Conservation (phyloP, 2,113 vertebrate genomes). For the Bujurquina vittata region DNA sequence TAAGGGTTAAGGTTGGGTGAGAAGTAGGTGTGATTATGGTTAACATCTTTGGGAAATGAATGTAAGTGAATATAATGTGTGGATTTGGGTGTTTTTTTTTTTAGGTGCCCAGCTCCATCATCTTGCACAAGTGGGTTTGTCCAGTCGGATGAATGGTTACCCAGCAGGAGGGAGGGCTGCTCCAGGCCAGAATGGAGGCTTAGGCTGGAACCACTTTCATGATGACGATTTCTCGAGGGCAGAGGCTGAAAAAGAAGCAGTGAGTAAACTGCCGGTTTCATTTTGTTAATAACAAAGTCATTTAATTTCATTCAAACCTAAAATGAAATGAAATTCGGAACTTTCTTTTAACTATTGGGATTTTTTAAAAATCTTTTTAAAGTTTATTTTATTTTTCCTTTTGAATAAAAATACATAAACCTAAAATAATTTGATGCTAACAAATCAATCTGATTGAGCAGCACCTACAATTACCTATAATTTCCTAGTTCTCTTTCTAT, state of each 20-base stretch:
- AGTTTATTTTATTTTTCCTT: background rate
- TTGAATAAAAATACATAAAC: background rate
- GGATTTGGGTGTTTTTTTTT: slow-evolving; percentile 25
- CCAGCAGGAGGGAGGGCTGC: slow-evolving; percentile 83
- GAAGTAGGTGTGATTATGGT: background rate
- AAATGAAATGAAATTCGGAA: background rate
- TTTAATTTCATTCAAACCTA: background rate
- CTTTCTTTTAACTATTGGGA: background rate
- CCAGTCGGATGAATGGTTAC: slow-evolving; percentile 87
- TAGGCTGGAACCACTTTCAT: slow-evolving; percentile 88
- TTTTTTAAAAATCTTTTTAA: too few species aligned
- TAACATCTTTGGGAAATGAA: background rate
- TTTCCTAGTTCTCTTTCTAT: background rate
- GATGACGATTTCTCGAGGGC: slow-evolving; percentile 83
- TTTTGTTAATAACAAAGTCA: background rate
- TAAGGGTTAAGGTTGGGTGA: background rate
- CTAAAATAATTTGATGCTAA: background rate
- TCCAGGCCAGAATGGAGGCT: slow-evolving; percentile 84
- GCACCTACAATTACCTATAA: background rate
- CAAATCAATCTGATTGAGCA: background rate
- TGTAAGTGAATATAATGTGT: background rate
- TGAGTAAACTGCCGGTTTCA: slow-evolving; percentile 77
- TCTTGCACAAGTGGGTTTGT: slow-evolving; percentile 91
- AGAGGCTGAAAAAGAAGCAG: slow-evolving; percentile 83
- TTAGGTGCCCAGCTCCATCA: slow-evolving; percentile 94